A percentile compares a stretch with the other conserved stretches of the same genome.
Conservation (phyloP, 1,140 invertebrate species). For the Harpegnathos saltator region DNA sequence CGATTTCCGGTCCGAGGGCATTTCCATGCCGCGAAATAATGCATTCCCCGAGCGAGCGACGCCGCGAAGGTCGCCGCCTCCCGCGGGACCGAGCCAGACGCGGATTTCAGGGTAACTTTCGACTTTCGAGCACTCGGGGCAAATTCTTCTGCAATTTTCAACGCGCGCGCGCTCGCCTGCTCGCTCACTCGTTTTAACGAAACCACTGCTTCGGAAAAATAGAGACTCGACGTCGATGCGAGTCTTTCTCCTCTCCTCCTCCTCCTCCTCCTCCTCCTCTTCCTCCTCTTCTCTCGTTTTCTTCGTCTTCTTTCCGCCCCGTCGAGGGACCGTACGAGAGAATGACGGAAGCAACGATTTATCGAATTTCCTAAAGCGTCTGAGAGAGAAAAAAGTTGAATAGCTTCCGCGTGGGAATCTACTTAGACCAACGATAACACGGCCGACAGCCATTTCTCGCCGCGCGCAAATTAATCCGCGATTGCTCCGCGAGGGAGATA, state of each 20-base stretch:
- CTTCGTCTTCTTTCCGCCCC: not conserved
- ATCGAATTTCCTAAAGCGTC: constrained; percentile 56
- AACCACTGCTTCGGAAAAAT: constrained; percentile 41
- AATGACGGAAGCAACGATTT: constrained; percentile 5
- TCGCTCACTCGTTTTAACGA: constrained; percentile 25
- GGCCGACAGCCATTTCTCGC: constrained; percentile 22
- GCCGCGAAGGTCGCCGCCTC: constrained; percentile 57
- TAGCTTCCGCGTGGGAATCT: constrained; percentile 18
- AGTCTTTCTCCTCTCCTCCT: not conserved
- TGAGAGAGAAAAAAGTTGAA: constrained; percentile 16
- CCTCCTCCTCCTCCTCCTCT: too few relatives aligned
- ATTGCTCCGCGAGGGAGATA: not conserved
- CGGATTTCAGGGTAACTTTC: constrained; percentile 59
- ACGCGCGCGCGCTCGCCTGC: too few relatives aligned
- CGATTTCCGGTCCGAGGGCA: constrained; percentile 59
- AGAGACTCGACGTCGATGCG: constrained; percentile 26
- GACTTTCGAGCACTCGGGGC: constrained; percentile 37
- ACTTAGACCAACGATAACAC: constrained; percentile 39
- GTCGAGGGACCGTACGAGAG: not conserved
- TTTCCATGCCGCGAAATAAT: constrained; percentile 59
- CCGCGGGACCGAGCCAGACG: constrained; percentile 49
- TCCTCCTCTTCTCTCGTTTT: too few relatives aligned
- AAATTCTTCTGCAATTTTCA: constrained; percentile 56
- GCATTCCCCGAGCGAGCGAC: constrained; percentile 47
- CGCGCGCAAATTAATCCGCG: constrained; percentile 30